Base-by-base conservation (phyloP, 2,888 invertebrate species). In the Loripinus fragilis region DNA sequence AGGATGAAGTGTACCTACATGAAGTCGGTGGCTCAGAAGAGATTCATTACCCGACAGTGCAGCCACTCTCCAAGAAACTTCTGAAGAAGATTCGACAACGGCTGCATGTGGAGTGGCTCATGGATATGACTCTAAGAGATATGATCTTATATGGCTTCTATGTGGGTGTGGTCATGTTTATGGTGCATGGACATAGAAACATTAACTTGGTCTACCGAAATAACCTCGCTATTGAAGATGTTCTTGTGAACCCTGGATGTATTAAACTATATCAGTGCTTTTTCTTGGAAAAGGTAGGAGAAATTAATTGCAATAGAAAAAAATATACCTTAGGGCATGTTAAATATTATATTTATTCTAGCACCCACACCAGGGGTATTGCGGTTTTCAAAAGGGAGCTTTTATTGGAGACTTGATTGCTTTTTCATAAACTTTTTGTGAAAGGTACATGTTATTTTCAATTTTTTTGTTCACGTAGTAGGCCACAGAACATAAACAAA, bases 171-270 rank as follows among this genome's bases (percentile, higher is more conserved):
- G 81, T 89, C 0, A 45, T 85, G 23, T 67, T 88, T 20, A 77
- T 86, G 35, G 82, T 87, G 8, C 82, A 85, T 77, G 88, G 87
- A 0, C 86, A 90, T 66, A 60, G 82, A 17, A 66, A 81, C 50
- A 73, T 87, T 17, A 65, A 66, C 20, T 52, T 80, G 20, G 77
- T 84, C 2, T 87, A 80, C 68, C 52, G 41, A 12, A 80, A 76
- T 42, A 85, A 81, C 20, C 42, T 82, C n/a, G 80, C 82, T 33
- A 64, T 86, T 15, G 82, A 85, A 42, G 80, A 85, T 67, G 81
- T 85, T 28, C 80, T 89, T 25, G 73, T 87, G 20, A 78, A 85
- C 64, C 78, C 85, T 42, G 82, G 83, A n/a, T 83, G 80, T 69
- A 78, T 74, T 30, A 78, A 75, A 15, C 64, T 68, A 0, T 28